Evolutionary conservation across 2,797 vertebrate species (phyloP).

Genomic region (Typhlichthys subterraneus): DNA sequence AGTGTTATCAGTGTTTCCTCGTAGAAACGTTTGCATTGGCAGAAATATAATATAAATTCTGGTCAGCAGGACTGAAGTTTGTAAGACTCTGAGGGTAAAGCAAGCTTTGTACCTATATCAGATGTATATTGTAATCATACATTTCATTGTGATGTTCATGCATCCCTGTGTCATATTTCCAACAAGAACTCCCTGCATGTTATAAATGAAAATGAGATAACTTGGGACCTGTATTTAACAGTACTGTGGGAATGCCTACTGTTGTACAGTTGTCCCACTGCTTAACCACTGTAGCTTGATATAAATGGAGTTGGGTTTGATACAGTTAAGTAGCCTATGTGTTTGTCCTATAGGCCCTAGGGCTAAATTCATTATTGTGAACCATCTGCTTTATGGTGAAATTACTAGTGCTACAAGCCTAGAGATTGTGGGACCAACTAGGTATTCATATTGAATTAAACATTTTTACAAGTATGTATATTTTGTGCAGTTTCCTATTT

Average conservation of each 20-base stretch:
- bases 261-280: background rate
- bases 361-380: constrained; percentile 23
- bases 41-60: too few relatives aligned
- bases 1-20: constrained; percentile 10
- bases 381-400: constrained; percentile 39
- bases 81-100: too few relatives aligned
- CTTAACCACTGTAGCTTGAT: constrained; percentile 6
- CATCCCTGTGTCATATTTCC: constrained; percentile 7
- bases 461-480: constrained; percentile 36
- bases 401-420: constrained; percentile 28
- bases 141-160: background rate
- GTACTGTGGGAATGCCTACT: background rate
- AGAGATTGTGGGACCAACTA: constrained; percentile 40
- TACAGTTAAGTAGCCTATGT: constrained; percentile 3
- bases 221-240: constrained; percentile 14
- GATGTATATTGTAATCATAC: background rate
- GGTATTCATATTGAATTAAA: constrained; percentile 41
- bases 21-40: too few relatives aligned
- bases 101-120: background rate
- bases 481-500: background rate
- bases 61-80: too few relatives aligned
- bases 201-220: constrained; percentile 12
- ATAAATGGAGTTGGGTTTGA: constrained; percentile 2
- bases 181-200: constrained; percentile 19
- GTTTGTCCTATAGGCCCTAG: constrained; percentile 13